Conservation (phyloP, 2,797 vertebrate genomes). For the Falco rusticolus region DNA sequence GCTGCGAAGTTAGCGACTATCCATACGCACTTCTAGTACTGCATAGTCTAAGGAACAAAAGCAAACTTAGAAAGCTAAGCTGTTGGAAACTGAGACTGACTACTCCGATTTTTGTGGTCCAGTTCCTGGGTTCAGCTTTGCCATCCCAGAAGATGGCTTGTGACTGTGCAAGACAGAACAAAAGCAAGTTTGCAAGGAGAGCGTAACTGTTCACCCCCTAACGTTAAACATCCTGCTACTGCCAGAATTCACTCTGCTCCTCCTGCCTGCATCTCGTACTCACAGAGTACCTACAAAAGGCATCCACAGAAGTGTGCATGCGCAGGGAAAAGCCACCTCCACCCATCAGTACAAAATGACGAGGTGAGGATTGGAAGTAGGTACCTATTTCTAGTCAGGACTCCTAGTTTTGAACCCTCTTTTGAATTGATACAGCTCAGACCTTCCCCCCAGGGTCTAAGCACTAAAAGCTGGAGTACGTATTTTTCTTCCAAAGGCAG, state of each 20-base stretch:
- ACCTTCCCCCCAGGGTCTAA: background rate
- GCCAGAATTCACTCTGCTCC: background rate
- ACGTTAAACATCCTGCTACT: background rate
- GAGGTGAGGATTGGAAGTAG: background rate
- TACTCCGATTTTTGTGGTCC: background rate
- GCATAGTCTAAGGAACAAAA: background rate
- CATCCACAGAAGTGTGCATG: background rate
- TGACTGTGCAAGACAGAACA: background rate
- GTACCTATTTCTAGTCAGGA: background rate
- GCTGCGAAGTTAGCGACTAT: background rate
- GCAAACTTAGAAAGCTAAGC: background rate
- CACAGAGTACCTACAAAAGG: background rate
- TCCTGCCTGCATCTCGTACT: background rate
- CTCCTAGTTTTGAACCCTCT: background rate
- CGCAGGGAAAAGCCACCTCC: background rate
- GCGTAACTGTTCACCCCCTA: background rate
- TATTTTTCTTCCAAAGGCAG: background rate
- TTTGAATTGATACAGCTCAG: background rate
- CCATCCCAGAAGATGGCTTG: background rate
- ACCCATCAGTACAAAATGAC: background rate
- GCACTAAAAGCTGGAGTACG: background rate
- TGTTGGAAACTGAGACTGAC: background rate
- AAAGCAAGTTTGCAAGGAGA: background rate
- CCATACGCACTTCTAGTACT: background rate
- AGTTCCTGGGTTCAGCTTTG: background rate